phyloP scores from a whole-genome alignment of 1,140 invertebrate species.

The Drosophila grimshawi region DNA sequence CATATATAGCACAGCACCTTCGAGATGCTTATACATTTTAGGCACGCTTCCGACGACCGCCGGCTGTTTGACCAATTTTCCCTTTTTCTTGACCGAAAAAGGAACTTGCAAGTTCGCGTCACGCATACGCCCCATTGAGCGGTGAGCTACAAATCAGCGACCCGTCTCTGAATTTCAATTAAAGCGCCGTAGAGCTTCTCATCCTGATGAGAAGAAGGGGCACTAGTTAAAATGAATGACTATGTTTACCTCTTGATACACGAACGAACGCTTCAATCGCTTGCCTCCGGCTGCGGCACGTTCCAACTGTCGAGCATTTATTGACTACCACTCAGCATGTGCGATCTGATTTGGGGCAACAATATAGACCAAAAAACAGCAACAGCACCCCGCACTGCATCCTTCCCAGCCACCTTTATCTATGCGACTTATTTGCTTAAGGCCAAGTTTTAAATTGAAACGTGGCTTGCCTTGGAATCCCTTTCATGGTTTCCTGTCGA shows the following conservation, averaged over 20 bases:
- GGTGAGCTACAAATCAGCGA: conserved; percentile 60
- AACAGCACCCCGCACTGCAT: neutral
- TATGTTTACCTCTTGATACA: conserved; percentile 47
- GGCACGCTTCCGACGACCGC: conserved; percentile 65
- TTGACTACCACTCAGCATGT: conserved; percentile 32
- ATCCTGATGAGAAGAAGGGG: neutral
- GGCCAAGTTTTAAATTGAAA: conserved; percentile 71
- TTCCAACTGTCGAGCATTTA: conserved; percentile 30
- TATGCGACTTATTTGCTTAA: conserved; percentile 65
- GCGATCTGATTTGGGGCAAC: conserved; percentile 8
- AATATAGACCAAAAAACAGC: neutral
- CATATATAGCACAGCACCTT: no score
- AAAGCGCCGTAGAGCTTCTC: conserved; percentile 41
- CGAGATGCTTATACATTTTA: conserved; percentile 76
- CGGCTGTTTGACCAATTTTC: conserved; percentile 41
- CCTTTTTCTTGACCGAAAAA: conserved; percentile 34
- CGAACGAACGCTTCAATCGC: conserved; percentile 27
- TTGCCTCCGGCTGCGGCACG: conserved; percentile 40
- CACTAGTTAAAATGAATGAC: conserved; percentile 70
- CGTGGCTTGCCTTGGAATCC: conserved; percentile 43
- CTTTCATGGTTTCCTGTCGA: neutral
- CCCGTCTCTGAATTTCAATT: conserved; percentile 75
- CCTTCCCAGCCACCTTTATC: conserved; percentile 8
- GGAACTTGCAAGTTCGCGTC: conserved; percentile 55
- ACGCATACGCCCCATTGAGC: conserved; percentile 72